Base-by-base conservation (phyloP, 2,797 vertebrate species). In the Caiman crocodilus region DNA sequence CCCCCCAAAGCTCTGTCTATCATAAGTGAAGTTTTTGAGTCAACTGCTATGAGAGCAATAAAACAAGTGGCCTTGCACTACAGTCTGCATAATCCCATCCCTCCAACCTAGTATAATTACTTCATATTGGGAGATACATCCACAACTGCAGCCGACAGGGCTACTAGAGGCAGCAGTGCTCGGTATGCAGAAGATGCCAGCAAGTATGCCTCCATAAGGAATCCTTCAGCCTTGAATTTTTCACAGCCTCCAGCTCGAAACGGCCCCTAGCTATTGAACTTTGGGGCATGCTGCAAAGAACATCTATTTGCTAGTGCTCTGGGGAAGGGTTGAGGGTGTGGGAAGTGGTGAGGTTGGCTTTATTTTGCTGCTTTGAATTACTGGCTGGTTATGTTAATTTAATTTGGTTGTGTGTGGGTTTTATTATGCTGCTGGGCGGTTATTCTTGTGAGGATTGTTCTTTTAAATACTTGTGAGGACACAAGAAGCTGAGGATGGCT, bases 51-150 rank as follows among this genome's bases (percentile, higher is more conserved):
- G 88, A 86, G 94, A 84, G 96, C 64, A 82, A 88, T 96, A 92
- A 94, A 95, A 96, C 92, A 96, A 96, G 95, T 95, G 94, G 82
- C 80, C 84, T 73, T 91, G 94, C 96, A 94, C 96, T 96, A 87
- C 91, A 96, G 94, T 90, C 90, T 94, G 94, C 76, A 17, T 76
- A 69, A 69, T 61, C 81, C 50, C 82, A 90, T 88, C 65, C 65
- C 82, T 86, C 87, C 79, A 78, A 86, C 85, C 88, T 96, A 95
- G 97, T 97, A 97, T 93, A 95, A 96, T 96, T 88, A 92, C 94
- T 85, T 89, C 86, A 92, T 90, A 94, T 26, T 73, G 69, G 35
- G 14, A 25, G 35, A 20, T 18, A 28, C 21, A 64, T 30, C 50
- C 50, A 57, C n/a, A 60, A 35, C 32, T 67, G n/a, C 13, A 25